Evolutionary conservation across 2,797 vertebrate species (phyloP).

Genomic region (Valencia hispanica): DNA sequence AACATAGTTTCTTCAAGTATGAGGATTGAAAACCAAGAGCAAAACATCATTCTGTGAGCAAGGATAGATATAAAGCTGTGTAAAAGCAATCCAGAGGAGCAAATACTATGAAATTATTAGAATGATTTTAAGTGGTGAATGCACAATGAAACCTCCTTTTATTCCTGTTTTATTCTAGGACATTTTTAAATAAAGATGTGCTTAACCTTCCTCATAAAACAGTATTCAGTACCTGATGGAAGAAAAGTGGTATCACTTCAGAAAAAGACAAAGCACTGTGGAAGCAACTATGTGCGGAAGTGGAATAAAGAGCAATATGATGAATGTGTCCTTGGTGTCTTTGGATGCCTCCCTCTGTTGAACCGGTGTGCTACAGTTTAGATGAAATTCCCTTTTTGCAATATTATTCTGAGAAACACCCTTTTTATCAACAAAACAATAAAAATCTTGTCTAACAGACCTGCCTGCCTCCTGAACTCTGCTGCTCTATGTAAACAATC

Average conservation of each 20-base stretch:
- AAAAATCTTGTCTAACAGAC: background rate
- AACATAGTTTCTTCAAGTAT: background rate
- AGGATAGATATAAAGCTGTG: background rate
- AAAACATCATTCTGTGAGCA: background rate
- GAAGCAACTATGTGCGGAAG: no score
- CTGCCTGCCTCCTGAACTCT: conserved; percentile 1
- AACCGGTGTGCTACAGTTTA: background rate
- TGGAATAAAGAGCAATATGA: background rate
- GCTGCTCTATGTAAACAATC: conserved; percentile 9
- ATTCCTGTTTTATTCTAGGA: background rate
- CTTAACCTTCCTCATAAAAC: background rate
- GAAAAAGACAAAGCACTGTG: background rate
- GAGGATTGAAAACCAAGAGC: background rate
- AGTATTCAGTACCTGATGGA: background rate
- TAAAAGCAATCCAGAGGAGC: background rate
- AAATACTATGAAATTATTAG: background rate
- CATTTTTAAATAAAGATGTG: background rate
- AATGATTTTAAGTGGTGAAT: background rate
- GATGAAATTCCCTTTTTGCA: background rate
- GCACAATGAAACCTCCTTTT: background rate
- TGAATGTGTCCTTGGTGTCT: background rate
- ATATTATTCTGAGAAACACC: background rate
- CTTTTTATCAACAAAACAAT: background rate
- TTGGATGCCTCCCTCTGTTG: background rate
- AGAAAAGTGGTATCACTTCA: conserved; percentile 1